phyloP scores from a whole-genome alignment of 2,113 vertebrate species.

The Bubo blakistoni region DNA sequence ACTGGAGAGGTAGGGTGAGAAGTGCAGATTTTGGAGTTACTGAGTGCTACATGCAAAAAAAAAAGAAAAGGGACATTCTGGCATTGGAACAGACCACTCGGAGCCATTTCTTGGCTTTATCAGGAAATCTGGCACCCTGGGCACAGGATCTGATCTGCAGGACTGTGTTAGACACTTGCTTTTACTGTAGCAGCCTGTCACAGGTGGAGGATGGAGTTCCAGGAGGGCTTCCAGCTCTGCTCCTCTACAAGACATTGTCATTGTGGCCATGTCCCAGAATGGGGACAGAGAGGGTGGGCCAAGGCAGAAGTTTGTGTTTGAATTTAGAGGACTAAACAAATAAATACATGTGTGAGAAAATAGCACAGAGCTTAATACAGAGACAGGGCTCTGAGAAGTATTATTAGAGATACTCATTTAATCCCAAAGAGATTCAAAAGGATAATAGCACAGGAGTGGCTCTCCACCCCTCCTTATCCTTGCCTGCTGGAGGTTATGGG shows the following conservation, averaged over 20 bases:
- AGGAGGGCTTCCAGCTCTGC: neutral
- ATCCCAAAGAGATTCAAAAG: slow-evolving; percentile 10
- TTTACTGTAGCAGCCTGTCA: neutral
- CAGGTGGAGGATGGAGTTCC: neutral
- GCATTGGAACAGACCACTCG: accelerated
- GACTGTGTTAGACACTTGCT: neutral
- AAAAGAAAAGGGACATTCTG: neutral
- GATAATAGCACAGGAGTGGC: neutral
- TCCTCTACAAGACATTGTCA: neutral
- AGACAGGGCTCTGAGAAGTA: neutral
- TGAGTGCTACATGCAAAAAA: neutral
- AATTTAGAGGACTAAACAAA: slow-evolving; percentile 43
- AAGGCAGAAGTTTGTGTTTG: neutral
- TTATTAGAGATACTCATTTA: slow-evolving; percentile 33
- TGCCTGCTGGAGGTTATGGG: neutral
- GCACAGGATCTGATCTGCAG: neutral
- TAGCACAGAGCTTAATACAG: slow-evolving; percentile 4
- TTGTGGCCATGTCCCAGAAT: accelerated
- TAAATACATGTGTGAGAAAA: slow-evolving; percentile 21
- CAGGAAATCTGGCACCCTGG: neutral
- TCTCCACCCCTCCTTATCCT: neutral
- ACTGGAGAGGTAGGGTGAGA: neutral
- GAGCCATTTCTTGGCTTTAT: neutral
- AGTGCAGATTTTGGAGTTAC: neutral
- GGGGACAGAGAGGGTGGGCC: neutral